Base-by-base conservation (phyloP, 2,113 vertebrate species). In the Trogon melanurus region DNA sequence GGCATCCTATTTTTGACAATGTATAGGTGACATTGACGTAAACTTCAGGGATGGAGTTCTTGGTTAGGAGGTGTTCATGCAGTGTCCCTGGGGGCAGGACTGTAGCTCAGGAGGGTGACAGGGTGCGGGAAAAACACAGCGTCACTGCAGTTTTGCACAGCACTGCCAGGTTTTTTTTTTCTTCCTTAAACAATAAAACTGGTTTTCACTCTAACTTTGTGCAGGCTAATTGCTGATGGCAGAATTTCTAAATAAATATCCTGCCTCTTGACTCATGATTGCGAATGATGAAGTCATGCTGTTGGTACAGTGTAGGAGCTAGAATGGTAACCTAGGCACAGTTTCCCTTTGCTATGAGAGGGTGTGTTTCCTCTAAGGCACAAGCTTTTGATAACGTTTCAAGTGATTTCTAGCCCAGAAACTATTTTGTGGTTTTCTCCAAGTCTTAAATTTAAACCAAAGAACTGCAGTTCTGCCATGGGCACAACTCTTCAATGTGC, bases 221-320 rank as follows among this genome's bases (percentile, higher is more conserved):
- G 1, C 85, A 79, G 70, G 57, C 83, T 89, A 79, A 79, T 92
- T 1, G 0, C 66, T 93, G 50, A 30, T 89, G 78, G 83, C 91
- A 91, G 50, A 92, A 72, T 91, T 93, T 85, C 84, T 93, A 70
- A 93, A 51, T 72, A 92, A 95, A 91, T 94, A 91, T 62, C 70
- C 81, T 87, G 62, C 73, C 65, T 50, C 76, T 93, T 92, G 92
- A 94, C 65, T 94, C 91, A 21, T 38, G 87, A 87, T 95, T 95
- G 48, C 91, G 89, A 69, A 87, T 70, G 80, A 66, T 93, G 88
- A 95, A 75, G 84, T 93, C 81, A 96, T 85, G 66, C 88, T 89
- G 82, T 86, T 70, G 57, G 30, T 92, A 69, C 73, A 91, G 91
- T 3, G 6, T 64, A 91, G 91, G 76, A 94, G 50, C 86, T 79